Conservation (phyloP, 2,888 invertebrate species). For the Tinea semifulvella region DNA sequence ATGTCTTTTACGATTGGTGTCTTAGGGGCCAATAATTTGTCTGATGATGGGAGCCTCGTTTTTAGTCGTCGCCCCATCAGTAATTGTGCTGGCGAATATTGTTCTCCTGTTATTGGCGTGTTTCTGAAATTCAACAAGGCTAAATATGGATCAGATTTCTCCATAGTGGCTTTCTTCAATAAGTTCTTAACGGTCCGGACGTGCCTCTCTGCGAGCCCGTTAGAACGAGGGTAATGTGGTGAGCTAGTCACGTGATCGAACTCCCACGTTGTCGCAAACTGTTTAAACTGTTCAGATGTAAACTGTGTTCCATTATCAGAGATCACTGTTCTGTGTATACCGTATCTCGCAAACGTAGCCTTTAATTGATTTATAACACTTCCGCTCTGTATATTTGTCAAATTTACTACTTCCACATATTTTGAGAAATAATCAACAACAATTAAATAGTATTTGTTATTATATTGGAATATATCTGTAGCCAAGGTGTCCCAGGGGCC, state of each 20-base stretch:
- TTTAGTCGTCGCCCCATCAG: conserved; percentile 20
- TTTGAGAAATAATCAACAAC: conserved; percentile 23
- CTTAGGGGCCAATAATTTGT: conserved; percentile 5
- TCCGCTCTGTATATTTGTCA: neutral
- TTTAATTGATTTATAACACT: neutral
- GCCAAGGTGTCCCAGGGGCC: conserved; percentile 16
- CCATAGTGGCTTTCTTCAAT: conserved; percentile 15
- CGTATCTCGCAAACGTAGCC: neutral
- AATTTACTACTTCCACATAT: conserved; percentile 20
- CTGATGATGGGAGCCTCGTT: conserved; percentile 16
- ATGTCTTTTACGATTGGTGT: neutral
- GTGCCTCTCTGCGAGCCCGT: conserved; percentile 2
- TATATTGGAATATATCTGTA: conserved; percentile 22
- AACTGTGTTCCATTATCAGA: neutral
- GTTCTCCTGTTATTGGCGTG: conserved; percentile 15
- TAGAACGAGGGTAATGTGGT: conserved; percentile 1
- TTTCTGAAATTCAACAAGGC: conserved; percentile 19
- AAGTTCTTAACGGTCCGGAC: conserved; percentile 12
- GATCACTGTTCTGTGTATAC: neutral
- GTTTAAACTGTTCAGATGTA: neutral
- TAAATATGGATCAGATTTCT: conserved; percentile 18
- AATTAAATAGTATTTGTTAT: conserved; percentile 22
- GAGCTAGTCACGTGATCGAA: neutral
- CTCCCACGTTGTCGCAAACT: neutral
- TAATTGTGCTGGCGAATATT: conserved; percentile 17